A percentile compares a stretch with the other conserved stretches of the same genome.
Evolutionary conservation across 2,888 invertebrate genomes (phyloP).

Genomic region (Acrobasis consociella): DNA sequence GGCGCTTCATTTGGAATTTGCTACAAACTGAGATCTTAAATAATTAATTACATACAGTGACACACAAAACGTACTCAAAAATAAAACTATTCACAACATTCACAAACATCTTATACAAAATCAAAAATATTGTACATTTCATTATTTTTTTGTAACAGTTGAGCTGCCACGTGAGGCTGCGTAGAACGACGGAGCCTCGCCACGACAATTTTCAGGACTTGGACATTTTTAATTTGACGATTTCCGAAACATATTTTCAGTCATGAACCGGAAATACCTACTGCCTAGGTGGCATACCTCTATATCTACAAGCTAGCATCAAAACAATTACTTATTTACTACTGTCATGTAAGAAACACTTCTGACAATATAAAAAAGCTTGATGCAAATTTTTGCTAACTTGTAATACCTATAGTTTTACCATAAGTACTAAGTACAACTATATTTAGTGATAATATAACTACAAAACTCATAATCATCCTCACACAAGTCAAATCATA

Average conservation of each 20-base stretch:
- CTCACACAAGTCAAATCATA: not conserved
- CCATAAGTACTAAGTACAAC: too few species aligned
- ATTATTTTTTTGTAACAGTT: not conserved
- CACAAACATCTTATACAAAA: conserved; percentile 23
- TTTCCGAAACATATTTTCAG: conserved; percentile 10
- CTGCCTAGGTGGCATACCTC: not conserved
- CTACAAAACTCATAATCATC: too few species aligned
- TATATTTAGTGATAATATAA: too few species aligned
- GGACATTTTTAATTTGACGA: conserved; percentile 5
- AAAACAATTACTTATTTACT: not conserved
- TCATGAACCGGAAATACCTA: not conserved
- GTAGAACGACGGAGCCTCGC: not conserved
- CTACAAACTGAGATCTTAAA: conserved; percentile 72
- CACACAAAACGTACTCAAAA: conserved; percentile 55
- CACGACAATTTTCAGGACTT: conserved; percentile 1
- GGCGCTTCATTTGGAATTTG: conserved; percentile 52
- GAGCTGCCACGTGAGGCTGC: not conserved
- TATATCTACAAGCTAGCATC: not conserved
- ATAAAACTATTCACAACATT: conserved; percentile 34
- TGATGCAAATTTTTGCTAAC: too few species aligned
- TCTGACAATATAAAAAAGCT: too few species aligned
- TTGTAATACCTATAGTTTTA: too few species aligned
- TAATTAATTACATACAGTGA: conserved; percentile 43
- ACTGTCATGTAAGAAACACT: too few species aligned
- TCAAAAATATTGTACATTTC: conserved; percentile 19